Conservation (phyloP, 92 coral and sea anemone species). For the Pocillopora meandrina region DNA sequence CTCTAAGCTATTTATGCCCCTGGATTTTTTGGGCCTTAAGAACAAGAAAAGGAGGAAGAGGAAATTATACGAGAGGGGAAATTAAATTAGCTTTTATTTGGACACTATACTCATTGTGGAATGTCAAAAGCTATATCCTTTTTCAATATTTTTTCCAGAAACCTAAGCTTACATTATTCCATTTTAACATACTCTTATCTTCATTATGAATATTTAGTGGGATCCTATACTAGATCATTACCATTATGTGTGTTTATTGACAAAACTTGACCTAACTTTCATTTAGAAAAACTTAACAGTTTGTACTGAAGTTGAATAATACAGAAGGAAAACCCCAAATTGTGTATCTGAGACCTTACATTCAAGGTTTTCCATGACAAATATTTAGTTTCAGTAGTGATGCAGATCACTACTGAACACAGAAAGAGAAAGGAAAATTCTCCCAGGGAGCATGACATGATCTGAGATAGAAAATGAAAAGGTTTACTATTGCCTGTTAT, state of each 20-base stretch:
- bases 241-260: background rate
- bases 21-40: too few species aligned
- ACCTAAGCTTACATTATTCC: slow-evolving; percentile 6
- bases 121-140: slow-evolving; percentile 6
- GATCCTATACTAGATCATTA: slow-evolving; percentile 1
- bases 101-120: background rate
- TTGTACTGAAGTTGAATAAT: background rate
- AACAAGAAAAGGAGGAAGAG: too few species aligned
- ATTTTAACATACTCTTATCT: slow-evolving; percentile 1
- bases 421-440: slow-evolving; percentile 9
- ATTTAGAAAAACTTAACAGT: background rate
- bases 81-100: slow-evolving; percentile 1
- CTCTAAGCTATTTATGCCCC: too few species aligned
- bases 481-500: background rate
- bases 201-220: slow-evolving; percentile 15
- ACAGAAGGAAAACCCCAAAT: slow-evolving; percentile 4
- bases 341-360: background rate
- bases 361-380: too few species aligned
- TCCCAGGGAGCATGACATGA: slow-evolving; percentile 4
- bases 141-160: background rate
- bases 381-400: too few species aligned
- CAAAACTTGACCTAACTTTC: background rate
- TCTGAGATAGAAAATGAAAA: background rate
- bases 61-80: too few species aligned
- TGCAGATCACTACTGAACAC: background rate